Evolutionary conservation across 2,113 vertebrate genomes (phyloP).

Genomic region (Lepisosteus osseus): DNA sequence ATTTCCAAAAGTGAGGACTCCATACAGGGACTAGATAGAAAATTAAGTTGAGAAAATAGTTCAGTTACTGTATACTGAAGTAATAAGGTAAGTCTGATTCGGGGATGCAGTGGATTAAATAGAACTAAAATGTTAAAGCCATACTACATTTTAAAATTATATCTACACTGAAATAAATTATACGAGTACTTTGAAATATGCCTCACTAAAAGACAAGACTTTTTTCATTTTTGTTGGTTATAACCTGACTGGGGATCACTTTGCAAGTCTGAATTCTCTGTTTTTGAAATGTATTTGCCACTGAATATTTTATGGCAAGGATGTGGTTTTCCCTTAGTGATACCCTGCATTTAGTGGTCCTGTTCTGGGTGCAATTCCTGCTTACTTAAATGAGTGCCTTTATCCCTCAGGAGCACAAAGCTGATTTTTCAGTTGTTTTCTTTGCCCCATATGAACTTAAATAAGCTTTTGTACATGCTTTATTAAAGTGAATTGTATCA

Average conservation of each 20-base stretch:
- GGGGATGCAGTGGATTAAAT: not conserved
- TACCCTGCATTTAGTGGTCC: slow-evolving; percentile 15
- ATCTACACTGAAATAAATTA: slow-evolving; percentile 14
- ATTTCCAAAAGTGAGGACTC: too few relatives aligned
- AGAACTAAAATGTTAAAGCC: slow-evolving; percentile 2
- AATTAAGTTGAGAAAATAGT: too few relatives aligned
- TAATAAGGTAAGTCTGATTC: too few relatives aligned
- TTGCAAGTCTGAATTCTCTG: slow-evolving; percentile 20
- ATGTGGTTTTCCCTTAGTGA: slow-evolving; percentile 22
- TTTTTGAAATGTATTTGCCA: slow-evolving; percentile 21
- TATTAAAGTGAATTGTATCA: too few relatives aligned
- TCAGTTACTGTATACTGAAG: too few relatives aligned
- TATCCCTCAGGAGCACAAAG: too few relatives aligned
- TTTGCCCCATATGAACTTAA: too few relatives aligned
- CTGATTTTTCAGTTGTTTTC: too few relatives aligned
- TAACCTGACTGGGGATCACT: not conserved
- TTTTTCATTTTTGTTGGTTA: slow-evolving; percentile 22
- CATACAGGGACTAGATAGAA: too few relatives aligned
- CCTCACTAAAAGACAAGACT: slow-evolving; percentile 9
- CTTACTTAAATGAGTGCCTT: not conserved
- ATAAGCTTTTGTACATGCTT: too few relatives aligned
- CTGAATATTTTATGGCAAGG: slow-evolving; percentile 19
- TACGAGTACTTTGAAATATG: slow-evolving; percentile 30
- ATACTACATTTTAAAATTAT: slow-evolving; percentile 1
- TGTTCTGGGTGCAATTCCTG: slow-evolving; percentile 23